A percentile compares a stretch with the other conserved stretches of the same genome.
phyloP scores from a whole-genome alignment of 2,888 invertebrate species.

The Noctua pronuba region DNA sequence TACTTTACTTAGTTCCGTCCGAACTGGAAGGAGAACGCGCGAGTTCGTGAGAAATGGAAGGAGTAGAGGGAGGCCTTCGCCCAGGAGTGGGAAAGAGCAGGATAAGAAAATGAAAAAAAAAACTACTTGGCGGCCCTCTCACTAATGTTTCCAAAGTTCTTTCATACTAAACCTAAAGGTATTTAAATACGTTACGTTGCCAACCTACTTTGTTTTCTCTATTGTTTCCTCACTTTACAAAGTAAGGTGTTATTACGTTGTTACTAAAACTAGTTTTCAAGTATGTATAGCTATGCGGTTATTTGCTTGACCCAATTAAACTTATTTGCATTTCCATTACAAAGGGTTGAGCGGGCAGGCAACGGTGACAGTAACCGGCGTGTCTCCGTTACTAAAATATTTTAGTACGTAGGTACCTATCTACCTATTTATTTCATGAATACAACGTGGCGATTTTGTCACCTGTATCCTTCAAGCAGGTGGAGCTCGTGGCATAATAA shows the following conservation, averaged over 20 bases:
- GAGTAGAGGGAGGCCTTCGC: too few species aligned
- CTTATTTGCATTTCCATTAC: conserved; percentile 71
- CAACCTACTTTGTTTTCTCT: background rate
- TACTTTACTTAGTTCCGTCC: too few species aligned
- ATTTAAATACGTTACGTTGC: background rate
- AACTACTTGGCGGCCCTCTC: background rate
- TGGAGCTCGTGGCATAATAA: too few species aligned
- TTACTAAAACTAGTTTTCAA: background rate
- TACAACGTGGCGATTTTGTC: background rate
- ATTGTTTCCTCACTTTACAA: background rate
- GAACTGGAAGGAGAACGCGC: too few species aligned
- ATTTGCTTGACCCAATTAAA: conserved; percentile 69
- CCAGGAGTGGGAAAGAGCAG: too few species aligned
- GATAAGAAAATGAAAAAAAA: too few species aligned
- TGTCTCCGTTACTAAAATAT: conserved; percentile 2
- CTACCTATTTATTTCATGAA: background rate
- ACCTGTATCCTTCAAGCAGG: too few species aligned
- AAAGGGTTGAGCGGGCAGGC: conserved; percentile 53
- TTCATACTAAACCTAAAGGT: background rate
- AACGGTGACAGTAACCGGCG: conserved; percentile 8
- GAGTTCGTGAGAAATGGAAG: too few species aligned
- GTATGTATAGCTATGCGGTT: conserved; percentile 49
- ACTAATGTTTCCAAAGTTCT: background rate
- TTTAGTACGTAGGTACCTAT: background rate
- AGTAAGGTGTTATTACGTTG: background rate